Percentiles rank a stretch among this genome's conserved stretches.
Evolutionary conservation across 64 coral and sea anemone species (phyloP).

Genomic region (Acropora tenuis): DNA sequence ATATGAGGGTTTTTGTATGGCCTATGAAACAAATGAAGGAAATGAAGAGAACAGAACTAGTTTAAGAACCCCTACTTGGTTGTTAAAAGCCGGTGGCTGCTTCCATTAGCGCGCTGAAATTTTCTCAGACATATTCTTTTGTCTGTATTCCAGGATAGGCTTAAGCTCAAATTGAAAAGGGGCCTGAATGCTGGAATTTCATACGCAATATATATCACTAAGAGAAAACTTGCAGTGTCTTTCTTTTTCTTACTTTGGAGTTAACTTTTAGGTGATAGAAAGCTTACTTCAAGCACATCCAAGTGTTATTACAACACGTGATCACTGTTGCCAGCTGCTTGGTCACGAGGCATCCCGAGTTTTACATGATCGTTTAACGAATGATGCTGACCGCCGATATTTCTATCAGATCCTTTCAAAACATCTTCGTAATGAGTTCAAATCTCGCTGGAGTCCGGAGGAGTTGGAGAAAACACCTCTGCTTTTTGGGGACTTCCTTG

Average conservation of each 20-base stretch:
- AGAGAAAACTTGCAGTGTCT: no score
- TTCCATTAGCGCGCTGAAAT: no score
- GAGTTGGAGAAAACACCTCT: slow-evolving; percentile 73
- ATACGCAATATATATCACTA: no score
- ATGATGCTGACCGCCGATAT: slow-evolving; percentile 85
- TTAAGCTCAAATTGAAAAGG: no score
- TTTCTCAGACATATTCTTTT: no score
- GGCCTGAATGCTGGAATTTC: no score
- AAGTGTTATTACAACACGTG: slow-evolving; percentile 72
- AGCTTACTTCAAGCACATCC: slow-evolving; percentile 90
- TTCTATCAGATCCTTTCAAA: slow-evolving; percentile 78
- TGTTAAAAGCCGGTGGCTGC: no score
- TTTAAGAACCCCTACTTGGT: no score
- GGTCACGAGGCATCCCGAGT: slow-evolving; percentile 93
- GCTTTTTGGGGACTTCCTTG: slow-evolving; percentile 93
- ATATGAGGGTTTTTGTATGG: no score
- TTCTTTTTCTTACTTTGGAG: background rate
- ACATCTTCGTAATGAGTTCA: slow-evolving; percentile 73
- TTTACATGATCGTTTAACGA: slow-evolving; percentile 91
- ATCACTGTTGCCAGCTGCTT: slow-evolving; percentile 78
- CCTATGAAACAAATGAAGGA: no score
- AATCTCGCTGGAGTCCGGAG: slow-evolving; percentile 53
- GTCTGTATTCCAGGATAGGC: no score
- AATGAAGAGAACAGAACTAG: no score
- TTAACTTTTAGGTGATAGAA: slow-evolving; percentile 78